These are phyloP conservation scores for Stramonita haemastoma DNA, from an alignment of 2,888 invertebrate species.

Conservation along the genomic window DNA sequence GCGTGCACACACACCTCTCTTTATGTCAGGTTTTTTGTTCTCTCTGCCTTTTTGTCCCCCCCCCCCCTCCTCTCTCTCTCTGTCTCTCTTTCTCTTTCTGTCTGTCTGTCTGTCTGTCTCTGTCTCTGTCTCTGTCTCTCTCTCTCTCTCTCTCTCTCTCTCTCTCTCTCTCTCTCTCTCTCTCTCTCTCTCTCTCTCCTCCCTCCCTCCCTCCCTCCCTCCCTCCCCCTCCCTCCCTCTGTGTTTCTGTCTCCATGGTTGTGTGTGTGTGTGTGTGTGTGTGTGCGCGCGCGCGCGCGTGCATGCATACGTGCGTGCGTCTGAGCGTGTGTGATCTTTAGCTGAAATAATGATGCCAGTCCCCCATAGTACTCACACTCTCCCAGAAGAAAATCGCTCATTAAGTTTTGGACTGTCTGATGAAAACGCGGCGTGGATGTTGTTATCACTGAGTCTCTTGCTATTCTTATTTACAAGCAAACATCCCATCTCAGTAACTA, in stretches of 20 bases:
- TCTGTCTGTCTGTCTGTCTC: background rate
- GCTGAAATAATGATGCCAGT: too few species aligned
- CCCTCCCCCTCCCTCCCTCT: background rate
- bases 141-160: background rate
- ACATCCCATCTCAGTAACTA: too few species aligned
- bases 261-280: slow-evolving; percentile 7
- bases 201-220: background rate
- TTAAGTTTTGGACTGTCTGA: too few species aligned
- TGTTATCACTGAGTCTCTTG: too few species aligned
- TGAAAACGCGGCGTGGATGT: too few species aligned
- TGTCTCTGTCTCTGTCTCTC: background rate
- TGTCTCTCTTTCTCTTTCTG: background rate
- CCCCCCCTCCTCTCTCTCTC: background rate
- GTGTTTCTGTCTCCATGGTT: background rate
- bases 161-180: background rate
- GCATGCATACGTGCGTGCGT: background rate
- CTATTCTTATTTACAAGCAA: too few species aligned
- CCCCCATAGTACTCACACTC: too few species aligned
- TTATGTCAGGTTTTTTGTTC: too few species aligned
- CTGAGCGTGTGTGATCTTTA: too few species aligned
- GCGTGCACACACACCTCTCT: too few species aligned
- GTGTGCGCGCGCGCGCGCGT: slow-evolving; percentile 6
- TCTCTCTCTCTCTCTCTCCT: slow-evolving; percentile 10
- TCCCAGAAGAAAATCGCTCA: too few species aligned
- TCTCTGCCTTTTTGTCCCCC: background rate